Evolutionary conservation across 2,888 invertebrate species (phyloP).

Genomic region (Acanthococcus lagerstroemiae): DNA sequence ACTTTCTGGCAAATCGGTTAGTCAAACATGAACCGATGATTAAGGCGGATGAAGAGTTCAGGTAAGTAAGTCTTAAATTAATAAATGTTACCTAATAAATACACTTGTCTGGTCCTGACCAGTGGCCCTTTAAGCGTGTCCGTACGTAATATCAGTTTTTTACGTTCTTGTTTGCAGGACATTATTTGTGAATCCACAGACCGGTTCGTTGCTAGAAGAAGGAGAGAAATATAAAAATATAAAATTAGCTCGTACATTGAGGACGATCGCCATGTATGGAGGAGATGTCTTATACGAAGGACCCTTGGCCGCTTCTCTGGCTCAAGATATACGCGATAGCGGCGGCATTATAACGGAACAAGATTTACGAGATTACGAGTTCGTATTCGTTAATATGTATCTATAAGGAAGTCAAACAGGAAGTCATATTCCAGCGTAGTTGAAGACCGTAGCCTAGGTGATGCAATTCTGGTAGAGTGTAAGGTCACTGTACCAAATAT

Average conservation of each 20-base stretch:
- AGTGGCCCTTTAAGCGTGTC: no score
- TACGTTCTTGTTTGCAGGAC: neutral
- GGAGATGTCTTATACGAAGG: conserved; percentile 66
- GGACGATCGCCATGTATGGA: conserved; percentile 56
- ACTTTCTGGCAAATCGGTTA: conserved; percentile 50
- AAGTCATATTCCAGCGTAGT: no score
- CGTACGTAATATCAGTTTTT: no score
- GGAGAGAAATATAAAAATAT: conserved; percentile 57
- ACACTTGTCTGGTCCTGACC: no score
- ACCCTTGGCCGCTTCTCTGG: conserved; percentile 52
- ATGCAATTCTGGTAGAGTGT: no score
- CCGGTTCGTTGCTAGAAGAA: conserved; percentile 50
- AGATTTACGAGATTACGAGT: conserved; percentile 66
- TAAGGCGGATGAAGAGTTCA: conserved; percentile 15
- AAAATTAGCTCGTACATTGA: conserved; percentile 58
- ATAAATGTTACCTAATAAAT: no score
- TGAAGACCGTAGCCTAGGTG: no score
- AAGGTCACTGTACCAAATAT: no score
- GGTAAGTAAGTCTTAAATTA: conserved; percentile 7
- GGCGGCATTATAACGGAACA: conserved; percentile 68
- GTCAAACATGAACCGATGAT: conserved; percentile 41
- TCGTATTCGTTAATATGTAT: no score
- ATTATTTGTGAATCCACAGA: conserved; percentile 46
- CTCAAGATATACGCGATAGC: conserved; percentile 54
- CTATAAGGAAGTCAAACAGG: no score